Evolutionary conservation across 1,140 invertebrate genomes (phyloP), one percentile per base, ranked within the genome.

Genomic region (Bombus cullumanus): DNA sequence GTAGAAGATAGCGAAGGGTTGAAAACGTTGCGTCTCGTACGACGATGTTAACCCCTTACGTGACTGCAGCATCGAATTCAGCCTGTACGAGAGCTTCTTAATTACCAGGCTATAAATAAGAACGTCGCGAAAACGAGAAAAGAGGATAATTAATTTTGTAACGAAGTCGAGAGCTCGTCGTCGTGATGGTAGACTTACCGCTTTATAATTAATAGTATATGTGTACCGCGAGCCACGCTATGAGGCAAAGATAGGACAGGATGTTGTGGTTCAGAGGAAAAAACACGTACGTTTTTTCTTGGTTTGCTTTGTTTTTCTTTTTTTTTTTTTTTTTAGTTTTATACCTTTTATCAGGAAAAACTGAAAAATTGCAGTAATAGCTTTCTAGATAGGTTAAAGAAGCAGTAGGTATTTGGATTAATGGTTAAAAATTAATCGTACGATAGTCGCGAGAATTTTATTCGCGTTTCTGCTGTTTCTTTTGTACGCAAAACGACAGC

Each of bases 41-140:
- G 37, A 66, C n/a, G 34, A 31, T 39, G 31, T 47, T 28, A 69
- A 22, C 43, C 74, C 68, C 41, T 85, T 59, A 62, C 69, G 83
- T 71, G 69, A 66, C 34, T 71, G 41, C 53, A 68, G 4, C 66
- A 43, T 59, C 75, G 43, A 68, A 77, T 66, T 81, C 69, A 31
- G 10, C 13, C 37, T 15, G 28, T 37, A 47, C 47, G 57, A 59
- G 66, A 37, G 41, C 18, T 59, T 53, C 34, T 86, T 83, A 64
- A 82, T 89, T 76, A 82, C 37, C 62, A 37, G 39, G 34, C 71
- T 74, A 81, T 85, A 85, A 85, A 74, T 85, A 85, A 80, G 41
- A 64, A 43, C 69, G 69, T 15, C 77, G 76, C 15, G 77, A 64
- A 72, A 80, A 80, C 31, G 15, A 5, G 69, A 28, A 73, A 73